Evolutionary conservation across 2,113 vertebrate species (phyloP).

Genomic region (Pungitius pungitius): DNA sequence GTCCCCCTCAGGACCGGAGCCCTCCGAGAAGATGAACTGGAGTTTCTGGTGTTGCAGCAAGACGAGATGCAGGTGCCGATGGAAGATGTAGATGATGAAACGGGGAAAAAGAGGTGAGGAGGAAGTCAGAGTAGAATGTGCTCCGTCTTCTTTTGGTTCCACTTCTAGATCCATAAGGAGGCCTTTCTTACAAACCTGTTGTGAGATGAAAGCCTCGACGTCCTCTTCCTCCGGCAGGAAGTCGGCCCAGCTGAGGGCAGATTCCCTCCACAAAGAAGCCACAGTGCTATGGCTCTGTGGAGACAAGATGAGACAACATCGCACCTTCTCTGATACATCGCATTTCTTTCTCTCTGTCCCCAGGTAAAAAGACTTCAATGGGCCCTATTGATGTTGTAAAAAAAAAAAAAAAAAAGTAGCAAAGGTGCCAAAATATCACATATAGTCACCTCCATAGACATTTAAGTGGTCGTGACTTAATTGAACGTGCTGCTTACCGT

Average conservation of each 20-base stretch:
- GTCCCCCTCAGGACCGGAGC: conserved; percentile 82
- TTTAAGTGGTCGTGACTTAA: background rate
- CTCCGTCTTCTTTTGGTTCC: background rate
- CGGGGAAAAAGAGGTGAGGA: background rate
- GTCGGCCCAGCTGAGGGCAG: conserved; percentile 90
- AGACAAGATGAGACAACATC: conserved; percentile 40
- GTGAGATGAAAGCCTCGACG: conserved; percentile 89
- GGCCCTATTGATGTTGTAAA: too few relatives aligned
- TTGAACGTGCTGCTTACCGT: conserved; percentile 85
- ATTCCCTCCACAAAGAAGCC: conserved; percentile 92
- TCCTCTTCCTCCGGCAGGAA: conserved; percentile 91
- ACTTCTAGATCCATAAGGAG: background rate
- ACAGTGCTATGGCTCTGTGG: conserved; percentile 97
- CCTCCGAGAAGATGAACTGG: conserved; percentile 88
- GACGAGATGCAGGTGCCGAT: background rate
- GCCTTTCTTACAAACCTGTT: conserved; percentile 83
- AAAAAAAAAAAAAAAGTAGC: too few relatives aligned
- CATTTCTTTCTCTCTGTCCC: background rate
- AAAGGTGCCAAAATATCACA: background rate
- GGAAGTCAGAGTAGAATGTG: background rate
- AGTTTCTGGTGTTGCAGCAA: conserved; percentile 84
- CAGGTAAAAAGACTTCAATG: background rate
- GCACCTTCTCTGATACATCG: background rate
- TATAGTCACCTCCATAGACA: background rate
- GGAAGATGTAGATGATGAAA: too few relatives aligned